Percentiles rank a stretch among this genome's conserved stretches.
These are phyloP conservation scores for Syngnathus typhle DNA, from an alignment of 2,113 vertebrate species.

Conservation along the genomic window DNA sequence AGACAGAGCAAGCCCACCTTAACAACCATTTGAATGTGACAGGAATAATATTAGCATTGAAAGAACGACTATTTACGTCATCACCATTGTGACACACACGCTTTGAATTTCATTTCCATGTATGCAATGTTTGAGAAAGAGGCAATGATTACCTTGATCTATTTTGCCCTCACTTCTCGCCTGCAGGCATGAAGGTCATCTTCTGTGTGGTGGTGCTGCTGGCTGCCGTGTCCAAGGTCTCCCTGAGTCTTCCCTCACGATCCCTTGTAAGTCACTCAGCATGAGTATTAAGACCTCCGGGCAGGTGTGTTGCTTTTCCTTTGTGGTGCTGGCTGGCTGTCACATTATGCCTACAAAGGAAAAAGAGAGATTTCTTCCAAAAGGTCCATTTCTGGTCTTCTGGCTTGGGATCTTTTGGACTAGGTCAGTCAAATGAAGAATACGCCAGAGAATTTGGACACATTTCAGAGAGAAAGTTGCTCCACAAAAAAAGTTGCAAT, in stretches of 20 bases:
- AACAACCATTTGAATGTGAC: slow-evolving; percentile 35
- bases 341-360: not conserved
- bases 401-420: not conserved
- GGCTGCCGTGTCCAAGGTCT: slow-evolving; percentile 62
- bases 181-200: slow-evolving; percentile 67
- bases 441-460: not conserved
- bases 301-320: not conserved
- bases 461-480: not conserved
- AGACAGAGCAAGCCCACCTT: slow-evolving; percentile 32
- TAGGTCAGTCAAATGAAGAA: not conserved
- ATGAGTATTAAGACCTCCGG: not conserved
- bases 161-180: not conserved
- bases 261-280: slow-evolving; percentile 36
- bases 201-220: slow-evolving; percentile 70
- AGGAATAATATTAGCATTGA: slow-evolving; percentile 58
- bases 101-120: not conserved
- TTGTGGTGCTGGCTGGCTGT: not conserved
- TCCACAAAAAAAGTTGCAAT: not conserved
- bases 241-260: slow-evolving; percentile 57
- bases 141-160: too few relatives aligned
- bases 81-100: slow-evolving; percentile 6
- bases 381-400: not conserved
- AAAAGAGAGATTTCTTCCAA: not conserved
- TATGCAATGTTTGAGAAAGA: not conserved
- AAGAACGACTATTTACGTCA: slow-evolving; percentile 47